Evolutionary conservation across 1,140 invertebrate species (phyloP), one percentile per base, ranked within the genome.

Genomic region (Nylanderia fulva): DNA sequence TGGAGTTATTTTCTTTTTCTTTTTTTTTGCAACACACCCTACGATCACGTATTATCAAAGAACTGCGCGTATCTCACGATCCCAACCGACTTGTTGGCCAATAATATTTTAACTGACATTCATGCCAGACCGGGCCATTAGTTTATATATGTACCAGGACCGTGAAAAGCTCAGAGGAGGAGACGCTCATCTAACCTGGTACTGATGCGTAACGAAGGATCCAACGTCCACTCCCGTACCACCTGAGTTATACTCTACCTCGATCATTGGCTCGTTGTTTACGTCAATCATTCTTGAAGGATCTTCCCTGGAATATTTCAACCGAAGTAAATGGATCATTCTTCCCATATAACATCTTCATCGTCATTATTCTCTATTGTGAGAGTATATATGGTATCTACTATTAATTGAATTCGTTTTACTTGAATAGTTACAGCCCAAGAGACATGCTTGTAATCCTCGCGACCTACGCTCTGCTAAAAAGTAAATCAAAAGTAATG

Each of bases 61-160:
- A 76, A 76, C 24, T 64, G 0, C 24, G 27, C 36, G 58, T 76
- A 52, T 79, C n/a, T 79, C 33, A 15, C n/a, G 21, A 39, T 88
- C 33, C 52, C 79, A 48, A 54, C 75, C 72, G 56, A 68, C 45
- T 39, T 54, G 48, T 27, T 33, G 36, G 84, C 60, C 77, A 85
- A 90, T 85, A 63, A 85, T 64, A 85, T 85, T 82, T 91, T 85
- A 89, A 93, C 92, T 93, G 91, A 85, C 66, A 86, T 87, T 71
- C 39, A 56, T 77, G 39, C 72, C 29, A 52, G 29, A 18, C 61
- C 84, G 74, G 84, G 61, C 83, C 85, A 93, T 92, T 92, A 90
- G 89, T 91, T 94, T 94, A 94, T 94, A 94, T 94, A 94, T 94
- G 94, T 94, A 94, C 89, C 24, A 74, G 72, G 76, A 60, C 85